A percentile compares a stretch with the other conserved stretches of the same genome.
Conservation (phyloP, 2,797 vertebrate species). For the Chiroxiphia lanceolata region DNA sequence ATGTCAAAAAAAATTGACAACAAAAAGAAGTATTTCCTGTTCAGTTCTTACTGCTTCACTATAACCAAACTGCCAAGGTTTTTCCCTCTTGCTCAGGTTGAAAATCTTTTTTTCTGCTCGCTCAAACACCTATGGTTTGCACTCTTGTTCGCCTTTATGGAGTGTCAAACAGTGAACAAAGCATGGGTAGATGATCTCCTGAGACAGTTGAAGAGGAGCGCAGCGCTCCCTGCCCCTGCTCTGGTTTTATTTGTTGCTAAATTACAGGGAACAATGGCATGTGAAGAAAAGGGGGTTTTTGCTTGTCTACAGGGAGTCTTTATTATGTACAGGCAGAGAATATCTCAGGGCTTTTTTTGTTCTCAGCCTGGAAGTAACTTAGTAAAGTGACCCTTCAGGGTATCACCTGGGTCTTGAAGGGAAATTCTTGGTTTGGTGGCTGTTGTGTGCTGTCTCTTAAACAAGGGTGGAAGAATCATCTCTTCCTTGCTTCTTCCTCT, state of each 20-base stretch:
- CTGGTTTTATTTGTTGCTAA: not conserved
- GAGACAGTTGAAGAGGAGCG: not conserved
- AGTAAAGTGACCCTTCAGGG: not conserved
- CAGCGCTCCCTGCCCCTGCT: not conserved
- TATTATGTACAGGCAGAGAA: not conserved
- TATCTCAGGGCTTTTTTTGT: not conserved
- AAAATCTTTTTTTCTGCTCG: constrained; percentile 1
- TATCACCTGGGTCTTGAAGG: not conserved
- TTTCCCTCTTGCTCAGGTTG: not conserved
- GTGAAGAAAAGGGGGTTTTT: not conserved
- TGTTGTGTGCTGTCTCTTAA: not conserved
- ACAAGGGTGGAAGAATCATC: not conserved
- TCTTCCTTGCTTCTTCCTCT: not conserved
- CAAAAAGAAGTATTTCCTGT: not conserved
- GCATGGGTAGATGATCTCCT: not conserved
- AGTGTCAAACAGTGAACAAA: not conserved
- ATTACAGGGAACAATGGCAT: not conserved
- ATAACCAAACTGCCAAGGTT: not conserved
- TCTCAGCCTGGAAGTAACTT: not conserved
- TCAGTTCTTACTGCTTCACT: not conserved
- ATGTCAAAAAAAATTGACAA: not conserved
- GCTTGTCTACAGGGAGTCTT: not conserved
- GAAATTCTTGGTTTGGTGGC: not conserved
- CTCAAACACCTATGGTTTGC: not conserved
- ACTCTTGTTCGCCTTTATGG: not conserved